phyloP scores from a whole-genome alignment of 2,113 vertebrate genomes.

The Syrrhaptes paradoxus region DNA sequence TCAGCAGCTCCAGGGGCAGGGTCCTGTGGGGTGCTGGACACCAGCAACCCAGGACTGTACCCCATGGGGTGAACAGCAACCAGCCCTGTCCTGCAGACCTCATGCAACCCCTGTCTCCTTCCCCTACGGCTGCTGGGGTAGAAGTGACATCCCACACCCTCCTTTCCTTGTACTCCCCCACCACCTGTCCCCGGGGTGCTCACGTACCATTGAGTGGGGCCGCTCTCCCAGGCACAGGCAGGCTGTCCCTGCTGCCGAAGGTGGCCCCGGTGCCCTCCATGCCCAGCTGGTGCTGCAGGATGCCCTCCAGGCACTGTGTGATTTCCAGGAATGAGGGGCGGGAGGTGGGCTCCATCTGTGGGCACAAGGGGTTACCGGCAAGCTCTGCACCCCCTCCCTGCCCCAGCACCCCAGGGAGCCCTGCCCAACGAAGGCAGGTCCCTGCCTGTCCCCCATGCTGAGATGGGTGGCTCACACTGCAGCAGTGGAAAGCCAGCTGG shows the following conservation, averaged over 20 bases:
- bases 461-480: slow-evolving; percentile 77
- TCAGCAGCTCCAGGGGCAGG: accelerated
- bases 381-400: not conserved
- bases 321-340: slow-evolving; percentile 85
- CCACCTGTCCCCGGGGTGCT: accelerated
- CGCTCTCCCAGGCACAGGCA: accelerated
- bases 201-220: not conserved
- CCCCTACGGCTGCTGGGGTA: not conserved
- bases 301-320: slow-evolving; percentile 80
- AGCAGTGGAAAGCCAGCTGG: slow-evolving; percentile 89
- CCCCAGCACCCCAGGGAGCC: not conserved
- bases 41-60: accelerated
- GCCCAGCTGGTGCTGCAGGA: slow-evolving; percentile 73
- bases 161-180: not conserved
- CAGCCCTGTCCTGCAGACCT: not conserved
- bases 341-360: slow-evolving; percentile 82
- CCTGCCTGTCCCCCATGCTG: not conserved
- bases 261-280: not conserved
- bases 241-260: accelerated
- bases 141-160: not conserved
- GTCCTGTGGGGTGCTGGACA: accelerated
- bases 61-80: not conserved
- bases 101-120: not conserved
- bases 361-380: not conserved
- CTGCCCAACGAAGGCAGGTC: not conserved